phyloP scores from a whole-genome alignment of 2,888 invertebrate species.

The Aphidoletes aphidimyza region DNA sequence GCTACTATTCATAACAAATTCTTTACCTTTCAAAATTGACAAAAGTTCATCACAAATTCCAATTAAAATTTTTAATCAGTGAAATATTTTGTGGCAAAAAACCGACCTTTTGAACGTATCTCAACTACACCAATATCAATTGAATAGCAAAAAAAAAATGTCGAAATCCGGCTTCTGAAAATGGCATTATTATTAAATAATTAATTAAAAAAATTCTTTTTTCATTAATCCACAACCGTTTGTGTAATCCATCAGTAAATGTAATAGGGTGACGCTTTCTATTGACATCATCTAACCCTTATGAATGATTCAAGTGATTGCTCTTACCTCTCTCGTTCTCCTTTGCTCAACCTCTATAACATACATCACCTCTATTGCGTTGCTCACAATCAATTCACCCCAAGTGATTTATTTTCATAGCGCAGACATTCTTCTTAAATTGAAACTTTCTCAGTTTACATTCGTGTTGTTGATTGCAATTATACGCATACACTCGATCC shows the following conservation, averaged over 20 bases:
- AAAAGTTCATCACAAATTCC: conserved; percentile 11
- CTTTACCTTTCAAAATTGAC: not conserved
- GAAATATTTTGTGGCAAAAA: not conserved
- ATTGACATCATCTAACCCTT: conserved; percentile 29
- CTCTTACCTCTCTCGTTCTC: not conserved
- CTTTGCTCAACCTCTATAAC: not conserved
- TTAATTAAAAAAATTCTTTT: conserved; percentile 41
- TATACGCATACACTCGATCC: not conserved
- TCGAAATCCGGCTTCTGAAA: not conserved
- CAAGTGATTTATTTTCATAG: not conserved
- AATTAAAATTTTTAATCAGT: conserved; percentile 18
- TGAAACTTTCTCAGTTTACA: conserved; percentile 45
- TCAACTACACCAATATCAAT: not conserved
- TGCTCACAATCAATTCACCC: not conserved
- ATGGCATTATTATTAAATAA: conserved; percentile 31
- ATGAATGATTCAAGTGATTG: not conserved
- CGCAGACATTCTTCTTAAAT: not conserved
- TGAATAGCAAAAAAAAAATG: not conserved
- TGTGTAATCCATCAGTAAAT: conserved; percentile 34
- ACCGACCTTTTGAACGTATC: not conserved
- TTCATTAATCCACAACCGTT: conserved; percentile 24
- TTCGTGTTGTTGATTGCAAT: not conserved
- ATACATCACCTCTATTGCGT: not conserved
- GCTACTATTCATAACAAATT: not conserved
- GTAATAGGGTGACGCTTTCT: not conserved